Evolutionary conservation across 2,888 invertebrate genomes (phyloP), one percentile per base, ranked within the genome.

Genomic region (Torymus texanus): DNA sequence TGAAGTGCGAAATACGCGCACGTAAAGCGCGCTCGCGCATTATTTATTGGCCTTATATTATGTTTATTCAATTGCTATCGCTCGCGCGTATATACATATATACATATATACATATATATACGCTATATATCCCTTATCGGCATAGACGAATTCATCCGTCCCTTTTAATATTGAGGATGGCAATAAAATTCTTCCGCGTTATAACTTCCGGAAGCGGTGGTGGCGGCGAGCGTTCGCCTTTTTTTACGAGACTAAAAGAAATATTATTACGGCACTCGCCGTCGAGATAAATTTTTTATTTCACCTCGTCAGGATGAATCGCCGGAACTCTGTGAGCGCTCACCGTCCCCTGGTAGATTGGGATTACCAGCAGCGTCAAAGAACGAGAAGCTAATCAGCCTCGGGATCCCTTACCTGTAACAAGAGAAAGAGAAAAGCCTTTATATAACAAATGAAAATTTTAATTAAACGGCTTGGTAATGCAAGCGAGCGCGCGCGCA

Each of bases 401-500:
- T 66, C 74, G 75, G 72, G 82, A 41, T 41, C 75, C 78, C 86
- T 88, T 88, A 88, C 88, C 88, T 88, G 87, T 53, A 88, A 88
- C 85, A 84, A 83, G 82, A 83, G 41, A 41, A 41, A 41, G 41
- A 41, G 41, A 82, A 83, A 75, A 84, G 81, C 50, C 61, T 72
- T 73, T 16, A 68, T 76, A 68, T 58, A 73, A 41, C 50, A 70
- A 73, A 72, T 67, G 62, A 79, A 63, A 66, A 62, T 53, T 73
- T 76, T 80, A 63, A 75, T 79, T 73, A 50, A 62, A 78, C 21
- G 51, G 59, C 16, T 58, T 55, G 24, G 16, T 13, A 50, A 11
- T 8, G 41, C 41, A 41, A 0, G 59, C 21, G 16, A 3, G 41
- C 41, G 10, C 10, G 8, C 41, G 41, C 41, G 41, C 2, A 59